These are phyloP conservation scores for Coregonus clupeaformis DNA, from an alignment of 2,113 vertebrate species.

Conservation along the genomic window DNA sequence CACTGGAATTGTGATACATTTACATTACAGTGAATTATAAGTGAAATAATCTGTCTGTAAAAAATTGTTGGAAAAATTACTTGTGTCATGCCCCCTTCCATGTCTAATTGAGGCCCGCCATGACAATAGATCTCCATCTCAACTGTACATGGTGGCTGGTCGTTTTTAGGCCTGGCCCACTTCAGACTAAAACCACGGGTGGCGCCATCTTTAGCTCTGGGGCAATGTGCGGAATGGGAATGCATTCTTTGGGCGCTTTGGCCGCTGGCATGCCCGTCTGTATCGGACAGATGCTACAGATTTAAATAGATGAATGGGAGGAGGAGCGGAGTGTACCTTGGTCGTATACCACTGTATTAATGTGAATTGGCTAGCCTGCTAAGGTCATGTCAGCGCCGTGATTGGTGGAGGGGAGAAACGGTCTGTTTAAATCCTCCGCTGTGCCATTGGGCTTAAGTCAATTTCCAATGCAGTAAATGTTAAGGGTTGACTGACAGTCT, in stretches of 20 bases:
- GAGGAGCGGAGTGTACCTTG: conserved; percentile 21
- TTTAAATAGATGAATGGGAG: too few relatives aligned
- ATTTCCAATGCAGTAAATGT: conserved; percentile 28
- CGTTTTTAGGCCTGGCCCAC: too few relatives aligned
- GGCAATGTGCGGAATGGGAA: conserved; percentile 22
- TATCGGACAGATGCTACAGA: conserved; percentile 56
- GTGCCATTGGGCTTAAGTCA: conserved; percentile 21
- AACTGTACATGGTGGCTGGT: conserved; percentile 28
- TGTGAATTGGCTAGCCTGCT: too few relatives aligned
- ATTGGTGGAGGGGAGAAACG: too few relatives aligned
- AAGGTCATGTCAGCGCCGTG: too few relatives aligned
- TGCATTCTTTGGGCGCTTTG: conserved; percentile 21
- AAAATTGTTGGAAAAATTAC: too few relatives aligned
- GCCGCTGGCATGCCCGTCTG: conserved; percentile 29
- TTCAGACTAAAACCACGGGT: conserved; percentile 19
- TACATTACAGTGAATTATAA: too few relatives aligned
- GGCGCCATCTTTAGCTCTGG: too few relatives aligned
- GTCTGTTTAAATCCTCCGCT: conserved; percentile 28
- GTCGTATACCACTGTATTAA: conserved; percentile 41
- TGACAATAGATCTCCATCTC: conserved; percentile 52
- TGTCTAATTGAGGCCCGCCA: conserved; percentile 17
- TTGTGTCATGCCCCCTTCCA: too few relatives aligned
- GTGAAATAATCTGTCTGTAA: too few relatives aligned
- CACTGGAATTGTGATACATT: too few relatives aligned
- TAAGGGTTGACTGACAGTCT: too few relatives aligned